phyloP scores from a whole-genome alignment of 1,140 invertebrate genomes.

The Rhyacophila brunnea region DNA sequence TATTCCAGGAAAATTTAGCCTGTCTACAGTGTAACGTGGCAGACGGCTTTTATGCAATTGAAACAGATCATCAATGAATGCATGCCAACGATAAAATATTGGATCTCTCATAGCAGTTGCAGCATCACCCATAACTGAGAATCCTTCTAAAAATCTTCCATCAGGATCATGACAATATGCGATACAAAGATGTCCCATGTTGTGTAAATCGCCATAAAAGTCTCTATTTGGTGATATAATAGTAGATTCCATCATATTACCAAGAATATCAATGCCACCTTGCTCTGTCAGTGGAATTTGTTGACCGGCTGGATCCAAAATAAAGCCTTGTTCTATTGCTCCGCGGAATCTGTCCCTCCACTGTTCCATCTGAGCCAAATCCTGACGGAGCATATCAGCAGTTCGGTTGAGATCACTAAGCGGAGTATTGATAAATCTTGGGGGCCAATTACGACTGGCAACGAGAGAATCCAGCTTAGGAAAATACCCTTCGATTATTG shows the following conservation, averaged over 20 bases:
- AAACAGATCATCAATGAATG: conserved; percentile 77
- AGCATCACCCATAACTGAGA: conserved; percentile 65
- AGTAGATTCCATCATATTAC: conserved; percentile 77
- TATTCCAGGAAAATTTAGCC: conserved; percentile 62
- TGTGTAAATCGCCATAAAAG: conserved; percentile 73
- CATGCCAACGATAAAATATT: conserved; percentile 82
- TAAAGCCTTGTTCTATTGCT: conserved; percentile 68
- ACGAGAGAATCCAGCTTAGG: conserved; percentile 69
- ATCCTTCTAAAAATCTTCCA: conserved; percentile 47
- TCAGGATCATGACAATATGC: conserved; percentile 73
- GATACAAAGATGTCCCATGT: conserved; percentile 65
- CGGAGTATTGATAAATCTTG: conserved; percentile 54
- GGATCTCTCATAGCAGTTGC: conserved; percentile 82
- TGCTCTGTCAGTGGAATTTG: conserved; percentile 61
- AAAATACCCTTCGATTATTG: conserved; percentile 70
- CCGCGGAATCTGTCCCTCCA: conserved; percentile 74
- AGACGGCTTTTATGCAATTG: conserved; percentile 71
- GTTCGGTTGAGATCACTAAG: conserved; percentile 66
- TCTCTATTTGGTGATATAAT: conserved; percentile 67
- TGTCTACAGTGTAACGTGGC: conserved; percentile 54
- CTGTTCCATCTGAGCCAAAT: conserved; percentile 67
- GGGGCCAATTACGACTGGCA: conserved; percentile 41
- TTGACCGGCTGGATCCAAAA: conserved; percentile 52
- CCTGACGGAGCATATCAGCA: conserved; percentile 63
- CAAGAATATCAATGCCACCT: conserved; percentile 75